Evolutionary conservation across 2,113 vertebrate species (phyloP).

Genomic region (Ascaphus truei): DNA sequence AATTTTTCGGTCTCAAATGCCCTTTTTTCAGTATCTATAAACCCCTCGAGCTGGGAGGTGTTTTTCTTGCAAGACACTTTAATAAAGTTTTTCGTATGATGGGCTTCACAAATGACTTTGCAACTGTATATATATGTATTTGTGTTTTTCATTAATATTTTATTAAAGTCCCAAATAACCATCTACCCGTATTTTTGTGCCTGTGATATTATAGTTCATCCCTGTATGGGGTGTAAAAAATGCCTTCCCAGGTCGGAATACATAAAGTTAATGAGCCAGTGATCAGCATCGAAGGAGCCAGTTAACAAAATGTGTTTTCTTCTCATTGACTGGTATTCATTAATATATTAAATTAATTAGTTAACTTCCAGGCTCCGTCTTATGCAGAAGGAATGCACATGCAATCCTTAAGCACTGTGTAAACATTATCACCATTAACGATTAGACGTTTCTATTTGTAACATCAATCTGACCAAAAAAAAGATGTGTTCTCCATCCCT

Average conservation of each 20-base stretch:
- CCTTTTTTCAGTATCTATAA: too few relatives aligned
- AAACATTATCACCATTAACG: slow-evolving; percentile 45
- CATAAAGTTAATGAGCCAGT: slow-evolving; percentile 34
- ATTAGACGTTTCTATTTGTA: slow-evolving; percentile 40
- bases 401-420: slow-evolving; percentile 36
- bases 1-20: too few relatives aligned
- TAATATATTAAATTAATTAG: slow-evolving; percentile 55
- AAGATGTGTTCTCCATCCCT: too few relatives aligned
- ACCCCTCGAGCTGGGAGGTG: too few relatives aligned
- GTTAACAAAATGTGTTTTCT: slow-evolving; percentile 37
- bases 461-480: slow-evolving; percentile 44
- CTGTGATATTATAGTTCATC: fast-evolving
- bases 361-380: slow-evolving; percentile 39
- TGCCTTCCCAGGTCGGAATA: not conserved
- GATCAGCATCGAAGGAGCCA: slow-evolving; percentile 24
- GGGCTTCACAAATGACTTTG: too few relatives aligned
- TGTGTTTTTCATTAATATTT: too few relatives aligned
- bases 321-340: slow-evolving; percentile 44
- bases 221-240: fast-evolving
- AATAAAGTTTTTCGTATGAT: too few relatives aligned
- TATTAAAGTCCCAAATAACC: too few relatives aligned
- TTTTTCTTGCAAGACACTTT: too few relatives aligned
- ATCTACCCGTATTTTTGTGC: not conserved
- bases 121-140: too few relatives aligned
- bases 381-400: slow-evolving; percentile 41